These are phyloP conservation scores for Coturnix japonica DNA, from an alignment of 2,113 vertebrate species.

Conservation along the genomic window DNA sequence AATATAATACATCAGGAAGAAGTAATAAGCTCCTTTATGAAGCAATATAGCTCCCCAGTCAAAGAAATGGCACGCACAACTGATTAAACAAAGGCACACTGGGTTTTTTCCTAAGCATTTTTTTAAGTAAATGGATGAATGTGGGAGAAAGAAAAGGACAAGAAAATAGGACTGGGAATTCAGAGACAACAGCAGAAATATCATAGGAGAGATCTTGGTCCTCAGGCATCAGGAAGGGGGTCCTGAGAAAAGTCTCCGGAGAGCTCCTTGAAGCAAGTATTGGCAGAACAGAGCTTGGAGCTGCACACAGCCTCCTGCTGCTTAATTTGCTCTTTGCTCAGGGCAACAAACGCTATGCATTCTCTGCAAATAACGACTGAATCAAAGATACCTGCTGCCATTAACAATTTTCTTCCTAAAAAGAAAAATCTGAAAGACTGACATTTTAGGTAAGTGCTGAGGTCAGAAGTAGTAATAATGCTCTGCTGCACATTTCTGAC, in stretches of 20 bases:
- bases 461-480: constrained; percentile 6
- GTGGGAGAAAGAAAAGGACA: not conserved
- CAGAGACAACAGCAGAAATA: not conserved
- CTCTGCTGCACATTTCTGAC: not conserved
- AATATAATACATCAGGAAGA: not conserved
- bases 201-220: not conserved
- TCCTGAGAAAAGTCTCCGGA: not conserved
- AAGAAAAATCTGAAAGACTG: not conserved
- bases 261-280: not conserved
- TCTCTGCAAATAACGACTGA: constrained; percentile 5
- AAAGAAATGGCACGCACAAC: constrained; percentile 20
- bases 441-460: not conserved
- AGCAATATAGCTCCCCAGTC: constrained; percentile 33
- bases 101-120: not conserved
- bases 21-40: constrained; percentile 43
- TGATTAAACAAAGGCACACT: constrained; percentile 47
- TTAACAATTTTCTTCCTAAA: constrained; percentile 32
- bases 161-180: not conserved
- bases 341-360: not conserved
- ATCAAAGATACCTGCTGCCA: not conserved
- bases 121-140: not conserved
- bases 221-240: not conserved
- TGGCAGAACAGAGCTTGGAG: not conserved
- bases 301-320: not conserved
- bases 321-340: constrained; percentile 10